phyloP scores from a whole-genome alignment of 2,888 invertebrate species.

The Torymus auratus region DNA sequence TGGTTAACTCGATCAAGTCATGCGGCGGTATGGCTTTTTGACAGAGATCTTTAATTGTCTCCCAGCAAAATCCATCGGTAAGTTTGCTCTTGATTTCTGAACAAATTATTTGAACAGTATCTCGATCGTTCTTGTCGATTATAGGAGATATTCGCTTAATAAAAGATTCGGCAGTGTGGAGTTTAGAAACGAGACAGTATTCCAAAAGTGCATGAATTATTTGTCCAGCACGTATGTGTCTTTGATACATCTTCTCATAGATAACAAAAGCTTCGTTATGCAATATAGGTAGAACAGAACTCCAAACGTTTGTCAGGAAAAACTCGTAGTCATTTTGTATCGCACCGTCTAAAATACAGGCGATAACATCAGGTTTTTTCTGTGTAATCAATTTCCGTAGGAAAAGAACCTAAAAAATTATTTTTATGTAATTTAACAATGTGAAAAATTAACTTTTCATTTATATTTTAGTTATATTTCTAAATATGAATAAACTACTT shows the following conservation, averaged over 20 bases:
- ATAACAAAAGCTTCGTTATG: conserved; percentile 19
- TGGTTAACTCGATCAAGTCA: conserved; percentile 51
- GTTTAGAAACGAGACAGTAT: conserved; percentile 25
- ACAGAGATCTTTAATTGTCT: conserved; percentile 55
- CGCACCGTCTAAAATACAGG: conserved; percentile 28
- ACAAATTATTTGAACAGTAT: conserved; percentile 39
- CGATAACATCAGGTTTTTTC: neutral
- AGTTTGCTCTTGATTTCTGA: conserved; percentile 40
- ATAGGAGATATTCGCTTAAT: conserved; percentile 35
- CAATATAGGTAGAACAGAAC: conserved; percentile 9
- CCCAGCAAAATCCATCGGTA: conserved; percentile 61
- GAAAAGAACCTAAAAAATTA: conserved; percentile 1
- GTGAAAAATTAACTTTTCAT: neutral
- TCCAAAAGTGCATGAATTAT: conserved; percentile 22
- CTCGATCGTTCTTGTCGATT: conserved; percentile 17
- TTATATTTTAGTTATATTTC: neutral
- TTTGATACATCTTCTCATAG: conserved; percentile 40
- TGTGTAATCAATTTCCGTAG: conserved; percentile 24
- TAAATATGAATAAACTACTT: conserved; percentile 6
- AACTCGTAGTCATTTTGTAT: conserved; percentile 18
- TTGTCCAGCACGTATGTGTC: neutral
- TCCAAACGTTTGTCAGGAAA: conserved; percentile 41
- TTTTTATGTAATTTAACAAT: too few species aligned
- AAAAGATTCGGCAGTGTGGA: conserved; percentile 35
- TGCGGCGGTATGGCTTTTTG: conserved; percentile 36